Evolutionary conservation across 2,113 vertebrate species (phyloP).

Genomic region (Mobula birostris): DNA sequence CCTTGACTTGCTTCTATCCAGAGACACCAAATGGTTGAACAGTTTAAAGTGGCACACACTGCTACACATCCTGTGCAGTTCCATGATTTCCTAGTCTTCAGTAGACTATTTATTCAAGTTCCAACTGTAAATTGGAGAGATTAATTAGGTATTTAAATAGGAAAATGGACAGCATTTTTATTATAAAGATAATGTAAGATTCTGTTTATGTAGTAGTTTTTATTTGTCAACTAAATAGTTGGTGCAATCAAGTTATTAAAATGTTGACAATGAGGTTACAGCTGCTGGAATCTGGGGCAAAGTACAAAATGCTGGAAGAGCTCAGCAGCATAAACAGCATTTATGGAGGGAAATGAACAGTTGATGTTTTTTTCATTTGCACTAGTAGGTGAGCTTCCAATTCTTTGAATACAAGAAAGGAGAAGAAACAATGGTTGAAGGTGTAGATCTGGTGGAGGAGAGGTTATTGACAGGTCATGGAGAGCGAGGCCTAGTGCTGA

Average conservation of each 20-base stretch:
- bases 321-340: too few relatives aligned
- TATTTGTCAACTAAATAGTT: background rate
- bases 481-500: too few relatives aligned
- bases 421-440: too few relatives aligned
- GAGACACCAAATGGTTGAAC: background rate
- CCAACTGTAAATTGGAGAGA: background rate
- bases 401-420: too few relatives aligned
- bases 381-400: too few relatives aligned
- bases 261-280: background rate
- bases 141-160: background rate
- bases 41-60: background rate
- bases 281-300: too few relatives aligned
- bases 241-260: background rate
- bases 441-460: too few relatives aligned
- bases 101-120: background rate
- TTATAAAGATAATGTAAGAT: background rate
- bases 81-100: background rate
- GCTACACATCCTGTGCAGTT: background rate
- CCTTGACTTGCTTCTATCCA: too few relatives aligned
- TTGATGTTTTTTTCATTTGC: too few relatives aligned
- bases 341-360: too few relatives aligned
- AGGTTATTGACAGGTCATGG: too few relatives aligned
- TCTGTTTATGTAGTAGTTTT: background rate
- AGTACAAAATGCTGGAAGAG: too few relatives aligned
- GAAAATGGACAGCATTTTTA: background rate